Base-by-base conservation (phyloP, 1,140 invertebrate genomes). In the Berghia stephanieae region DNA sequence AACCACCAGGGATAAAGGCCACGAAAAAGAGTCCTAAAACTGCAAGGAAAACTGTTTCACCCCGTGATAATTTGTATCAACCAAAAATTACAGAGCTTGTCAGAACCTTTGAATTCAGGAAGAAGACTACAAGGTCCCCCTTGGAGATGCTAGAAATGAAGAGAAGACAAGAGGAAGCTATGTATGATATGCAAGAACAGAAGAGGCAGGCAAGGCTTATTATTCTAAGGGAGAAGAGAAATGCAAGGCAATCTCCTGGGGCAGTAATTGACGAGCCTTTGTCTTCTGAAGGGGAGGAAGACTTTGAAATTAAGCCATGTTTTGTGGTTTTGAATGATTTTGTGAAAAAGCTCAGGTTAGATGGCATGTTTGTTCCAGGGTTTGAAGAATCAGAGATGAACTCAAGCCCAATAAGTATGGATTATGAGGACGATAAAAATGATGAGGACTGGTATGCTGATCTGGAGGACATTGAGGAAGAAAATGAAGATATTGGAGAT, bases 261-360 rank as follows among this genome's bases (percentile, higher is more conserved):
- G 52, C 21, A 21, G 72, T 69, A 18, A n/a, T 21, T n/a, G 68
- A 73, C 16, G 43, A 42, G 6, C 16, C 31, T 18, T 31, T 63
- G 42, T 21, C 5, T 74, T 38, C 34, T 24, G 60, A n/a, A 34
- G 38, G 18, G 4, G 34, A 5, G 44, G 13, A 13, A 36, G 40
- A 18, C 6, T 60, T n/a, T 72, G 38, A 40, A 31, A 44, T 55
- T 44, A 85, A 80, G 71, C 76, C 79, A 8, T 86, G 85, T 75
- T 80, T 79, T 6, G 83, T 86, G 46, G 80, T 84, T 49, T 75
- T 86, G 2, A 83, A 77, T 43, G 85, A 86, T 69, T 86, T 86
- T 82, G 83, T 86, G 13, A 86, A 85, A 46, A 73, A 84, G 57
- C 74, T 84, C 38, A 75, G 82, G 55, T 63, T 79, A n/a, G 63